Evolutionary conservation across 92 coral and sea anemone species (phyloP), one percentile per base, ranked within the genome.

Genomic region (Epizoanthus ramosus): DNA sequence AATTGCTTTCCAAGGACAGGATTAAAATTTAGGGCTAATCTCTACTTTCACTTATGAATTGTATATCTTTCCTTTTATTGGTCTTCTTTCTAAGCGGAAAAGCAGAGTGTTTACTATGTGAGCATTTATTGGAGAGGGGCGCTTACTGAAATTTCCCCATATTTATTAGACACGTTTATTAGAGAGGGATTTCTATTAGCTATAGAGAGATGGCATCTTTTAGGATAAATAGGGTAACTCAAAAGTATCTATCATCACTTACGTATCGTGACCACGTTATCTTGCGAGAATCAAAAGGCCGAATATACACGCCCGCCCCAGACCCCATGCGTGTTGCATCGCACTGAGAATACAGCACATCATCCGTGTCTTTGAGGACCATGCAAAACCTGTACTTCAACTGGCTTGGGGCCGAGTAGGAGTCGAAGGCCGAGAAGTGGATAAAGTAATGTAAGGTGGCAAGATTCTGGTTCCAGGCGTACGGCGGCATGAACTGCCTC

Each of bases 291-390:
- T 86, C 86, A 57, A 80, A 86, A 23, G 83, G 75, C 66, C 77
- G 89, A 83, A 80, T 80, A 41, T 86, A 86, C 19, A 86, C 86
- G 4, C 89, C 89, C 57, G 89, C 89, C 25, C 89, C 89, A 50
- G 85, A 71, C 1, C 75, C 86, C 76, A 37, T 16, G 23, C 68
- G 75, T 14, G 71, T 63, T n/a, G 86, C 43, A 67, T 75, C 77
- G 23, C 89, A 86, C 33, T 75, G 74, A 13, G 71, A 63, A 4
- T 73, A 80, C 18, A 86, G 60, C 63, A 86, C 67, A 7, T 84
- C 86, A 17, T 73, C 83, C 0, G 81, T 74, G 9, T 68, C 82
- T 35, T 75, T 84, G 18, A 79, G 68, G 12, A 57, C 82, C 68
- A 73, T 57, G 59, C 86, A 86, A 63, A 80, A 79, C 25, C 89